Percentiles rank a stretch among this genome's conserved stretches.
phyloP scores from a whole-genome alignment of 2,888 invertebrate genomes.

The Heterodera filipjevi region DNA sequence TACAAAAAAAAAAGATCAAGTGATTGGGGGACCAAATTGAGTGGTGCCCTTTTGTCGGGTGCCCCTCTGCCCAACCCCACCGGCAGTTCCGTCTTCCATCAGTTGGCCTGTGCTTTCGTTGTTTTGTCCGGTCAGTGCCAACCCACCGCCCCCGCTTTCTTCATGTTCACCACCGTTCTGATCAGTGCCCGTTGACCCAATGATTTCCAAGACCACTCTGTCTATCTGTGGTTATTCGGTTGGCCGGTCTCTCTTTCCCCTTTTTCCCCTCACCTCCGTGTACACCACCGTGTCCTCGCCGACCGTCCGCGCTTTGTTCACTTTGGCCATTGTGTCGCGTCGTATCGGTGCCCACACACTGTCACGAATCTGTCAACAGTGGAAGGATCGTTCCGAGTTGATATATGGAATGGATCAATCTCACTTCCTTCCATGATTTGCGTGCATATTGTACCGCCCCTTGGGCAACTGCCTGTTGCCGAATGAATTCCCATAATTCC shows the following conservation, averaged over 20 bases:
- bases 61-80: neutral
- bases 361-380: constrained; percentile 22
- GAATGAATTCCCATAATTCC: constrained; percentile 27
- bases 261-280: constrained; percentile 17
- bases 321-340: constrained; percentile 27
- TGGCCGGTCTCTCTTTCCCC: neutral
- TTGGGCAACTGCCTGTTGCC: constrained; percentile 24
- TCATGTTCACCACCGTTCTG: constrained; percentile 1
- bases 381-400: neutral
- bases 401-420: neutral
- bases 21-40: too few species aligned
- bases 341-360: constrained; percentile 29
- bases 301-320: constrained; percentile 23
- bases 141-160: neutral
- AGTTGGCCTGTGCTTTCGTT: neutral
- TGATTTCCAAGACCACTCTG: constrained; percentile 24
- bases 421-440: constrained; percentile 28
- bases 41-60: neutral
- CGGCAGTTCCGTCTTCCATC: neutral
- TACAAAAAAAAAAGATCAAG: too few species aligned
- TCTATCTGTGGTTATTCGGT: neutral
- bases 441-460: constrained; percentile 21
- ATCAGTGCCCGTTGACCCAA: constrained; percentile 11
- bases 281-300: constrained; percentile 27
- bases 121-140: neutral